Base-by-base conservation (phyloP, 2,113 vertebrate species). In the Cavia porcellus region DNA sequence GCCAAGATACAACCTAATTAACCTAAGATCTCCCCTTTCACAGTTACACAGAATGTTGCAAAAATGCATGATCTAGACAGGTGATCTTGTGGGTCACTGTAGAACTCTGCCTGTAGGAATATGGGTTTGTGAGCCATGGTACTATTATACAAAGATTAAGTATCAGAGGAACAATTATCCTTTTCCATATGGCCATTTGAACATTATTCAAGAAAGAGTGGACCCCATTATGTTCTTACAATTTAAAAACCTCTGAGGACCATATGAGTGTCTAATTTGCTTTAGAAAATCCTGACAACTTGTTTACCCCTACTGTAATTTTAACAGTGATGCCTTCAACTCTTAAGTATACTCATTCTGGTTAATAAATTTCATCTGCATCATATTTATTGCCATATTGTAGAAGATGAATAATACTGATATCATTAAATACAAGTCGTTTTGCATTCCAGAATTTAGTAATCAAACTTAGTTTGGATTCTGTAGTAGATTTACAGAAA, bases 401-500 rank as follows among this genome's bases (percentile, higher is more conserved):
- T 85, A 80, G 13, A 86, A 82, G 75, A 28, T 20, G 35, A 81
- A 77, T 90, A 86, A 75, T 38, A 32, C 59, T 84, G 74, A 57
- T 50, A 32, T 32, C 50, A 55, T 95, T 92, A n/a, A 66, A 38
- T 92, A 92, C 52, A 64, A 89, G 52, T 82, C 79, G 45, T 79
- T 89, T 79, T 94, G 25, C 81, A 92, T 64, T 92, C 35, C n/a
- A 92, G 28, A 8, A 28, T 74, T 91, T 64, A 70, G 57, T 85
- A 47, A 89, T 30, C 42, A 93, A 88, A 70, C 38, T 72, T 70
- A 55, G 79, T 94, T 91, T 96, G 75, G 19, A 75, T 91, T 94
- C 75, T 87, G 25, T 86, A 50, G 83, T 74, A 82, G 84, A 77
- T 57, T 45, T 87, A 59, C 9, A 72, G 30, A 45, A 38, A 72